Base-by-base conservation (phyloP, 2,113 vertebrate species). In the Girardinichthys multiradiatus region DNA sequence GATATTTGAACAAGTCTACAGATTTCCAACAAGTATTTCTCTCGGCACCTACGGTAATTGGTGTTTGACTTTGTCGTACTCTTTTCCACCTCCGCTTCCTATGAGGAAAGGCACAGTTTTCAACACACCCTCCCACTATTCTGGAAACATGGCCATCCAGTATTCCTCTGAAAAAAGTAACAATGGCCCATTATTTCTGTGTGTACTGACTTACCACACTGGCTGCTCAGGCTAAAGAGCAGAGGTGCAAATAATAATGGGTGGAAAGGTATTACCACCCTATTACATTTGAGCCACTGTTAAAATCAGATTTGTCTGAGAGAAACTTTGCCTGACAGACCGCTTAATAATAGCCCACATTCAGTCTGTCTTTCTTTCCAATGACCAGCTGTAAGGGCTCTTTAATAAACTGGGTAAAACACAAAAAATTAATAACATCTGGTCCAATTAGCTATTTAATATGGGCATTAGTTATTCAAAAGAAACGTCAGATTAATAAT, bases 41-140 rank as follows among this genome's bases (percentile, higher is more conserved):
- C 59, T 72, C 76, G 86, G 64, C 82, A 77, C 72, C 72, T 84
- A 48, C 74, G 73, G 71, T 90, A 91, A 91, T 89, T 91, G 87
- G 80, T 70, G 74, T 90, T 93, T 91, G 87, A 92, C 85, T 90
- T 72, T 29, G 79, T 71, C 76, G 67, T 80, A 74, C 66, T 66
- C 72, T 81, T 72, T 80, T 27, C 81, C 83, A 77, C 84, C 80
- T 83, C 62, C 80, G 57, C 82, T 74, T 84, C 86, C 80, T 72
- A 75, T 45, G 68, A 85, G 83, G 70, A 68, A 64, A 65, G 61
- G 28, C 61, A 76, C 27, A 1, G 8, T 85, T 80, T 80, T 72
- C 76, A 54, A 80, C 75, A 74, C 45, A 60, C 65, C 67, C 74
- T 82, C 79, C 81, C 73, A 82, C 85, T 74, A 77, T 77, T 70